Evolutionary conservation across 1,140 invertebrate genomes (phyloP), one percentile per base, ranked within the genome.

Genomic region (Diprion similis): DNA sequence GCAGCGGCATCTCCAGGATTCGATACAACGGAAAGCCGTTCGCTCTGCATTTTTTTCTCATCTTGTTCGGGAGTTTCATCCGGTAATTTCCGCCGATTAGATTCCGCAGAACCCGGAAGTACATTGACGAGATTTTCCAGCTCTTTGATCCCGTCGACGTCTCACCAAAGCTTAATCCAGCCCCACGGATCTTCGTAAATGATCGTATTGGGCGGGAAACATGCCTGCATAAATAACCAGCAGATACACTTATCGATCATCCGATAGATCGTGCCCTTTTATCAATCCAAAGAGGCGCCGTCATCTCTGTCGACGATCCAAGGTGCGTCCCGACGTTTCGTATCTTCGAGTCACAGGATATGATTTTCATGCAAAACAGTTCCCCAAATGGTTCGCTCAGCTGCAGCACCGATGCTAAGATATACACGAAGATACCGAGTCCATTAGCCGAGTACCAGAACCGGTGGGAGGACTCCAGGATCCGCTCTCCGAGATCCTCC

Each of bases 291-390:
- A 37, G 6, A 37, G 51, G n/a, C 51, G 51, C 51, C 24, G 24
- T 73, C 71, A 68, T 73, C 65, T 73, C 18, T 73, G 67, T 73
- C 46, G 71, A 24, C 46, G 67, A 73, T 73, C 71, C 66, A 73
- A 51, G 37, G 71, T 19, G 65, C 47, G 48, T 71, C 66, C 70
- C n/a, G 8, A 66, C 75, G 71, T 71, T 72, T 64, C 71, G 75
- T 72, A 72, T 73, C 24, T 37, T 37, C 24, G 24, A 37, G 24
- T 37, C 24, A 37, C 24, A 37, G 24, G 24, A 37, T 37, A 37
- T 37, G 24, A 75, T 81, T 76, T 82, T 82, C 81, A 82, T 82
- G 77, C 77, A 77, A 81, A 82, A 73, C 75, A n/a, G 18, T 78
- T 79, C 75, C 18, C 71, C 46, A 68, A 80, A 80, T 79, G 75